phyloP scores from a whole-genome alignment of 1,140 invertebrate genomes.

The Linepithema humile region DNA sequence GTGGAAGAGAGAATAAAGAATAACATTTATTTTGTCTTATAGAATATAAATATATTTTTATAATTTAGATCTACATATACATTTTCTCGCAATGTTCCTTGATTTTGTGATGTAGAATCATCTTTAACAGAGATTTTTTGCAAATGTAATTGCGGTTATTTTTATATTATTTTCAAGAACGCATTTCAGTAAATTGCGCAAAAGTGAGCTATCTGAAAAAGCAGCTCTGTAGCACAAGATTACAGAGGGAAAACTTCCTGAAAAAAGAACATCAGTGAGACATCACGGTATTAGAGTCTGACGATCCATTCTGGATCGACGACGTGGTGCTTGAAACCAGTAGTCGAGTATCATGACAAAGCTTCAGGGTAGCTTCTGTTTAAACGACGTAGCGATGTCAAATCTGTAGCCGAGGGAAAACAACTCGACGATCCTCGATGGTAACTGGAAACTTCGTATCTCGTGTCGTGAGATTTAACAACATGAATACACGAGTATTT shows the following conservation, averaged over 20 bases:
- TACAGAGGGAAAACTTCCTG: too few relatives aligned
- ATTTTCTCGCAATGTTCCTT: background rate
- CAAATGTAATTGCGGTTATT: background rate
- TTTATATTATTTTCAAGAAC: background rate
- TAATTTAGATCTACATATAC: background rate
- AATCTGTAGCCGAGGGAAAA: constrained; percentile 18
- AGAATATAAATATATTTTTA: background rate
- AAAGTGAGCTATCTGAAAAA: too few relatives aligned
- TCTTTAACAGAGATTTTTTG: background rate
- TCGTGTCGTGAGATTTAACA: constrained; percentile 27
- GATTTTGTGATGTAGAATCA: background rate
- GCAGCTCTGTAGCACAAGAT: too few relatives aligned
- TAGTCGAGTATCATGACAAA: background rate
- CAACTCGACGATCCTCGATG: constrained; percentile 8
- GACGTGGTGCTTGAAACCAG: background rate
- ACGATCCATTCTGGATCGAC: constrained; percentile 10
- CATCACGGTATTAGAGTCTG: background rate
- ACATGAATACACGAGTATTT: background rate
- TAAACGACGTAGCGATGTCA: background rate
- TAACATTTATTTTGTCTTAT: background rate
- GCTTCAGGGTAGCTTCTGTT: background rate
- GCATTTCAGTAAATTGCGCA: too few relatives aligned
- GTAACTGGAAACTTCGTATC: background rate
- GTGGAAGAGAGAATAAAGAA: background rate
- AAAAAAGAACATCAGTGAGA: background rate